Evolutionary conservation across 2,797 vertebrate species (phyloP).

Genomic region (Galago senegalensis): DNA sequence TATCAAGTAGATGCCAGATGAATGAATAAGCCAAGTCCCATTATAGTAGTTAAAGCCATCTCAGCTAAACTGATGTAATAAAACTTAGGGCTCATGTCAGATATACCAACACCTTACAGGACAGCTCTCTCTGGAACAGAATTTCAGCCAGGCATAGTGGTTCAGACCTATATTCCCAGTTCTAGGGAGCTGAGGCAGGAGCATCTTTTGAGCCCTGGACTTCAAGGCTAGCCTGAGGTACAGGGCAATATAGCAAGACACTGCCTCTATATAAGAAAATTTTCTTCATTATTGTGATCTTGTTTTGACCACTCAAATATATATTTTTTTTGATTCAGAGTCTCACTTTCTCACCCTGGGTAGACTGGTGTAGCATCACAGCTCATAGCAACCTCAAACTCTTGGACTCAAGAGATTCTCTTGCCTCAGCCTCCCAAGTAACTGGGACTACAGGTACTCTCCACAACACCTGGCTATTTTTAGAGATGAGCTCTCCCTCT

Average conservation of each 20-base stretch:
- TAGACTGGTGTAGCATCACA: no score
- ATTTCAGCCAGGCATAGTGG: neutral
- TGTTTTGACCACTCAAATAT: neutral
- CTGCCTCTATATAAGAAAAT: neutral
- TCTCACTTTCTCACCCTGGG: no score
- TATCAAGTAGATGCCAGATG: neutral
- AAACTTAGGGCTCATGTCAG: neutral
- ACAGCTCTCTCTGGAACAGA: neutral
- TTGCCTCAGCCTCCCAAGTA: no score
- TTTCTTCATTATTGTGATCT: conserved; percentile 5
- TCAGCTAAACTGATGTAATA: neutral
- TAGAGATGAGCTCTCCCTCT: no score
- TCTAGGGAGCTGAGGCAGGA: neutral
- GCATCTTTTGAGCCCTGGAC: neutral
- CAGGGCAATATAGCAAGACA: neutral
- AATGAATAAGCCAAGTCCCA: neutral
- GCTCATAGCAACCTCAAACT: no score
- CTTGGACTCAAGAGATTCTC: no score
- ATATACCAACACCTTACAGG: neutral
- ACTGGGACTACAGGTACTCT: no score
- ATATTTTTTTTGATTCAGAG: no score
- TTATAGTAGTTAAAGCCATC: neutral
- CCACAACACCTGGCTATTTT: no score
- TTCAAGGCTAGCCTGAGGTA: neutral
- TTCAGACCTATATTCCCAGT: neutral